These are phyloP conservation scores for Pseudococcus viburni DNA, from an alignment of 2,888 invertebrate genomes.

Conservation along the genomic window DNA sequence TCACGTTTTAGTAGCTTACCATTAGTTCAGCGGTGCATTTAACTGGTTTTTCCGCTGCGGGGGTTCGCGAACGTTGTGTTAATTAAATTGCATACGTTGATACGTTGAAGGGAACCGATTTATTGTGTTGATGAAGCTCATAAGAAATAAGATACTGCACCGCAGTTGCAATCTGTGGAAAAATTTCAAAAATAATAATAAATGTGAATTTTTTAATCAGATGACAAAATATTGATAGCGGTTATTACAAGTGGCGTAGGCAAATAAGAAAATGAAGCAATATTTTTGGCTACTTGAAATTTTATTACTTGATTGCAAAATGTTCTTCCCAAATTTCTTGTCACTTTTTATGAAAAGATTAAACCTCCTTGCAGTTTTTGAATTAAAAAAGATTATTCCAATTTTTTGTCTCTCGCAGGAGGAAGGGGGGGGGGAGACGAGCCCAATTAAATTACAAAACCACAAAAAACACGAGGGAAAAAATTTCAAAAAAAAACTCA, in stretches of 20 bases:
- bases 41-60: constrained; percentile 31
- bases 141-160: neutral
- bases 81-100: constrained; percentile 50
- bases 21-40: constrained; percentile 33
- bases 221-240: neutral
- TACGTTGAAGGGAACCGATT: constrained; percentile 9
- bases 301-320: too few relatives aligned
- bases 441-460: too few relatives aligned
- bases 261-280: too few relatives aligned
- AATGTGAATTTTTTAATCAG: neutral
- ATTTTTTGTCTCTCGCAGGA: too few relatives aligned
- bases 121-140: neutral
- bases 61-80: neutral
- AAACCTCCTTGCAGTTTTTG: too few relatives aligned
- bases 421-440: too few relatives aligned
- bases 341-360: too few relatives aligned
- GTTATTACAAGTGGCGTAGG: neutral
- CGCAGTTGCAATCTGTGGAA: neutral
- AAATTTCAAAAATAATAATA: neutral
- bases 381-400: too few relatives aligned
- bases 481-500: too few relatives aligned
- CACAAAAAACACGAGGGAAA: too few relatives aligned
- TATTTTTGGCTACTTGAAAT: too few relatives aligned
- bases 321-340: too few relatives aligned
- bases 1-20: neutral